Evolutionary conservation across 2,888 invertebrate genomes (phyloP), one percentile per base, ranked within the genome.

Genomic region (Liopterus haemorrhoidalis): DNA sequence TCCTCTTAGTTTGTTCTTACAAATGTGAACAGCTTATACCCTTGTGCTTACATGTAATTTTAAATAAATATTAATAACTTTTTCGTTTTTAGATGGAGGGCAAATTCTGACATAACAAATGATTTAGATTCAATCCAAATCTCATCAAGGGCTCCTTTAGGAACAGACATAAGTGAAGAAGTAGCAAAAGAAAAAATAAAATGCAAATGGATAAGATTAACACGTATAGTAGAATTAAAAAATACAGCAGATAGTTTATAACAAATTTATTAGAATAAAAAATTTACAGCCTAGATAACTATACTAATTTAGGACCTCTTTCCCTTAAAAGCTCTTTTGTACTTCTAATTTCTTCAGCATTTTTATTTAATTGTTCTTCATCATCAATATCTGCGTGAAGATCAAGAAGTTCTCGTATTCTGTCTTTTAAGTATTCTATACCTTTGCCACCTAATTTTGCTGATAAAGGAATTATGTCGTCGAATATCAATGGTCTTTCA

Each of bases 401-500:
- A 65, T 90, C 88, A 25, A 90, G 62, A 22, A 79, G 70, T 38
- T 69, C 66, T 39, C 89, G 71, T 37, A 90, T 62, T 16, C 71
- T 66, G 2, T 71, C 51, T 63, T 85, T 88, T 1, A 90, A 70
- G 19, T 70, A 59, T 2, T 67, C 58, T 22, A 85, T 70, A 57
- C 79, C 75, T 0, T 71, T 65, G 1, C 57, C 59, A 39, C 70
- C 64, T 46, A 73, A 70, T 50, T 77, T 71, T 0, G 85, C 83
- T 3, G 89, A 87, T 54, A 91, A 82, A 2, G 83, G 76, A 45
- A 92, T 64, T 41, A 94, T 75, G 54, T 84, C 77, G 52, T 84
- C 77, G 66, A 95, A 93, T 41, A 76, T 70, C 4, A 92, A 66
- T 0, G 79, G 54, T 54, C 69, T 77, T 36, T 76, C 71, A 0